Percentiles rank a stretch among this genome's conserved stretches.
Conservation (phyloP, 2,113 vertebrate genomes). For the Tetrao urogallus region DNA sequence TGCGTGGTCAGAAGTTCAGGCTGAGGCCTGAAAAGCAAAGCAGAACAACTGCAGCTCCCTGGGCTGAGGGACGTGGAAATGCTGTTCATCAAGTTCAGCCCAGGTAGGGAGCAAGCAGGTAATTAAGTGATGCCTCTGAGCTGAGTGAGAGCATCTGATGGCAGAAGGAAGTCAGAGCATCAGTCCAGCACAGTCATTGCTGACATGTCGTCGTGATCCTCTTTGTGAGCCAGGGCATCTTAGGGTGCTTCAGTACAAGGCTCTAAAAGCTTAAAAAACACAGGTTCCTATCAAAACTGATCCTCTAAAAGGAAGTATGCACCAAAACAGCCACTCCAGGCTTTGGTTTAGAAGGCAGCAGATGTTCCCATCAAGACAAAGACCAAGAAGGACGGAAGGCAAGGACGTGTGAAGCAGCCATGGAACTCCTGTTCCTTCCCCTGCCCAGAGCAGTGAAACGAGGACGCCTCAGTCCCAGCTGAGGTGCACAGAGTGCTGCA, state of each 20-base stretch:
- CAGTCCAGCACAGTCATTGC: not conserved
- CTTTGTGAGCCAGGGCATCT: not conserved
- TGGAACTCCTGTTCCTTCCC: not conserved
- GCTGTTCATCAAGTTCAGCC: not conserved
- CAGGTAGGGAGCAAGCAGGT: slow-evolving; percentile 29
- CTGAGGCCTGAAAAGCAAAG: slow-evolving; percentile 18
- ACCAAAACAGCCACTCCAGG: not conserved
- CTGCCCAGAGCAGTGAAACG: not conserved
- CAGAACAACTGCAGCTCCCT: slow-evolving; percentile 32
- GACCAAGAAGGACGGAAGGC: not conserved
- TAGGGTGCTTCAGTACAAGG: rapidly evolving
- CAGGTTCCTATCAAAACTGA: not conserved
- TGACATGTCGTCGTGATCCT: not conserved
- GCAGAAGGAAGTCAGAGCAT: not conserved
- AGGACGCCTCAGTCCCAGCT: not conserved
- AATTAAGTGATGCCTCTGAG: not conserved
- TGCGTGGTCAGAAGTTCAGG: not conserved
- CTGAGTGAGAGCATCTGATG: not conserved
- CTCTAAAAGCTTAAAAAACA: not conserved
- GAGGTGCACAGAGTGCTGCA: not conserved
- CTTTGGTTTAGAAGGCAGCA: not conserved
- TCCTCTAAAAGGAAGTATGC: not conserved
- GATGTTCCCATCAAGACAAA: not conserved
- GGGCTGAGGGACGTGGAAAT: not conserved
- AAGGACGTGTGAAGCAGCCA: not conserved